Conservation (phyloP, 2,888 invertebrate genomes). For the Augiades crinisus region DNA sequence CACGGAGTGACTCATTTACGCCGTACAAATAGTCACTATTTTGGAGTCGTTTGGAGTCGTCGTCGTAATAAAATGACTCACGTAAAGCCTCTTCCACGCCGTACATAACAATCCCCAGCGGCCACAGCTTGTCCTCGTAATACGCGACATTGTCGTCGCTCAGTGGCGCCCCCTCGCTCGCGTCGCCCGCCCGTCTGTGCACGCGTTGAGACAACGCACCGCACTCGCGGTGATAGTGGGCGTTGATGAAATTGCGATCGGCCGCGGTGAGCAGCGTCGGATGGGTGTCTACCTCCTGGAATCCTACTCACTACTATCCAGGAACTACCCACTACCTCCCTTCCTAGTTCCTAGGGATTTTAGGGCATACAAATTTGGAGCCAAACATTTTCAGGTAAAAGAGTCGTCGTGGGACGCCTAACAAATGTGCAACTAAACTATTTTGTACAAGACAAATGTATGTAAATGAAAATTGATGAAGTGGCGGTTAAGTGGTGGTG, state of each 20-base stretch:
- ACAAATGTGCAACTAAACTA: too few relatives aligned
- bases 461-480: too few relatives aligned
- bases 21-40: too few relatives aligned
- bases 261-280: slow-evolving; percentile 36
- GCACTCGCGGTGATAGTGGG: slow-evolving; percentile 54
- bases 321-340: too few relatives aligned
- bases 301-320: not conserved
- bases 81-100: slow-evolving; percentile 39
- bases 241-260: slow-evolving; percentile 60
- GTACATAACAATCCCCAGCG: slow-evolving; percentile 57
- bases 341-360: too few relatives aligned
- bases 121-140: slow-evolving; percentile 55
- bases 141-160: slow-evolving; percentile 39
- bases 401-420: too few relatives aligned
- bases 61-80: slow-evolving; percentile 36
- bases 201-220: slow-evolving; percentile 33
- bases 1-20: too few relatives aligned
- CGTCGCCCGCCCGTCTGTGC: slow-evolving; percentile 6
- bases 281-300: slow-evolving; percentile 1
- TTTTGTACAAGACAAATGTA: too few relatives aligned
- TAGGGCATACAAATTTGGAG: too few relatives aligned
- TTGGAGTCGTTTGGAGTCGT: too few relatives aligned
- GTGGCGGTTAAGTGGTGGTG: too few relatives aligned
- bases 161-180: slow-evolving; percentile 25
- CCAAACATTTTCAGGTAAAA: too few relatives aligned